Percentiles rank a stretch among this genome's conserved stretches.
These are phyloP conservation scores for Caenorhabditis macrosperma DNA, from an alignment of 2,888 invertebrate genomes.

Conservation along the genomic window DNA sequence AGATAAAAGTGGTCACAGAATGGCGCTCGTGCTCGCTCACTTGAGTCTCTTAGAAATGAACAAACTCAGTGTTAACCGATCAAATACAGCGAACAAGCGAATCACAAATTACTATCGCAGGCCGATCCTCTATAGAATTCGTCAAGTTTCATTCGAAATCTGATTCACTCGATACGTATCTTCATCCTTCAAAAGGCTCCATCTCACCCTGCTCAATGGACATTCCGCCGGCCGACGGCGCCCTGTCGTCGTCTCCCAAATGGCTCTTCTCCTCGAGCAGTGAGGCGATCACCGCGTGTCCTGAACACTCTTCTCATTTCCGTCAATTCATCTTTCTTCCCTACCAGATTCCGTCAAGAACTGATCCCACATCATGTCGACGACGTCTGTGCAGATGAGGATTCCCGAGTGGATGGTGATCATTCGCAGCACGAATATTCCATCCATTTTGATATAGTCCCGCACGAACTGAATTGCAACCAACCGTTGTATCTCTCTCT, in stretches of 20 bases:
- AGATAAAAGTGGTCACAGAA: no score
- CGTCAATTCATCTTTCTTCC: neutral
- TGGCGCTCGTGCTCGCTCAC: no score
- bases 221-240: slow-evolving; percentile 60
- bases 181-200: neutral
- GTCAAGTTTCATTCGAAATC: no score
- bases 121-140: no score
- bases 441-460: slow-evolving; percentile 79
- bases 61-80: no score
- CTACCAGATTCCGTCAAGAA: slow-evolving; percentile 69
- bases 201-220: slow-evolving; percentile 50
- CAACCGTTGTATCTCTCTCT: neutral
- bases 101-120: no score
- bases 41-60: no score
- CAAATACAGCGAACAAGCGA: no score
- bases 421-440: slow-evolving; percentile 79
- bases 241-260: slow-evolving; percentile 50
- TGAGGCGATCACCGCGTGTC: slow-evolving; percentile 38
- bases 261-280: slow-evolving; percentile 44
- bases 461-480: slow-evolving; percentile 69
- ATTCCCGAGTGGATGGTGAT: slow-evolving; percentile 78
- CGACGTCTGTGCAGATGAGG: slow-evolving; percentile 71
- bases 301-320: slow-evolving; percentile 36
- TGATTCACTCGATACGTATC: no score
- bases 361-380: slow-evolving; percentile 79